phyloP scores from a whole-genome alignment of 2,113 vertebrate species.

The Acinonyx jubatus region DNA sequence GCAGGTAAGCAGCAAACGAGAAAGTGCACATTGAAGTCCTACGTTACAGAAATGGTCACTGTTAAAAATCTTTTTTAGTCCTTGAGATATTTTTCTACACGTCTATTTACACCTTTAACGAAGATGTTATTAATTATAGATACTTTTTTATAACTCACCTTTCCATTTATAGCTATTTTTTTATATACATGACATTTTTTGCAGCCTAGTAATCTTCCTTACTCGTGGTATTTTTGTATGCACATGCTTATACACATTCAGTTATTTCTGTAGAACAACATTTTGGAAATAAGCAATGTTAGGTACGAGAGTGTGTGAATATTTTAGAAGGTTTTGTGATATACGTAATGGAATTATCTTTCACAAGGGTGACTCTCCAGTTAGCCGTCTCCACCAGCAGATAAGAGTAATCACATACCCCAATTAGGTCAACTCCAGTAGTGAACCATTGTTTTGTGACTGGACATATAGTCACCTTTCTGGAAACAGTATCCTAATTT shows the following conservation, averaged over 20 bases:
- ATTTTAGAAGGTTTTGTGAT: not conserved
- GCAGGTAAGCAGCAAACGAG: not conserved
- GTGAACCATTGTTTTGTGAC: not conserved
- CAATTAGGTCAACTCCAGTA: not conserved
- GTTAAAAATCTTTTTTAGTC: not conserved
- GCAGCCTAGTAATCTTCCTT: not conserved
- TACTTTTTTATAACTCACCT: not conserved
- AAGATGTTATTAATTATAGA: not conserved
- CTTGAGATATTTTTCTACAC: not conserved
- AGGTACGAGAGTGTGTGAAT: not conserved
- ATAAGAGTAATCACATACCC: not conserved
- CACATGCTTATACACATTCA: not conserved
- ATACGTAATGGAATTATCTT: not conserved
- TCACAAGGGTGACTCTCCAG: not conserved
- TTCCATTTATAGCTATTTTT: not conserved
- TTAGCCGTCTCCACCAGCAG: not conserved
- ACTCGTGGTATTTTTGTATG: not conserved
- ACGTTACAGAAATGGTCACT: not conserved
- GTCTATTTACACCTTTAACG: not conserved
- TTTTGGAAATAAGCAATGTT: not conserved
- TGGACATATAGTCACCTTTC: not conserved
- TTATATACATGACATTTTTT: not conserved
- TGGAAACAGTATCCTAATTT: not conserved
- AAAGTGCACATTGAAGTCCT: not conserved
- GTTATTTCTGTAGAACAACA: conserved; percentile 3